Evolutionary conservation across 2,888 invertebrate species (phyloP), one percentile per base, ranked within the genome.

Genomic region (Candidula unifasciata): DNA sequence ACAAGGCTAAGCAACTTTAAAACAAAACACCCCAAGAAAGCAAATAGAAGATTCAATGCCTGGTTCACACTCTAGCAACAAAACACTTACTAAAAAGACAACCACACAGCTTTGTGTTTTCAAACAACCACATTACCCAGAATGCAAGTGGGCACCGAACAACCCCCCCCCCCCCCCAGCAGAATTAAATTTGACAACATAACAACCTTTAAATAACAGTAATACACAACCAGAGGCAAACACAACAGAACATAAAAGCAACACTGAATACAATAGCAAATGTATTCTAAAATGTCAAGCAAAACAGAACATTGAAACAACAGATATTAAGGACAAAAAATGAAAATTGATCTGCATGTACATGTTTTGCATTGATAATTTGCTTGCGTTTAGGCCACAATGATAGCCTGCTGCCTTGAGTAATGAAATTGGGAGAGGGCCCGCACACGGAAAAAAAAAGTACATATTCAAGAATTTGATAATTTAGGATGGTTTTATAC

Each of bases 291-390:
- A 3, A 33, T 35, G 6, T 69, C 16, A 13, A 27, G 44, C 21
- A 35, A 68, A n/a, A 52, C 37, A 52, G 30, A 27, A 30, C 74
- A 82, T 68, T 33, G 6, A 60, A 57, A 76, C 44, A 27, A 33
- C 60, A 57, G 57, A 57, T 18, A 76, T 30, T 18, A 30, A 76
- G 57, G 35, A 74, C 16, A 8, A 60, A 60, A 24, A 27, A 30
- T 21, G 30, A 78, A 44, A 80, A 54, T 27, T 21, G 27, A 52
- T 33, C 30, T 27, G 69, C 69, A 80, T 82, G 74, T 82, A 82
- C 82, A 82, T 37, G 69, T n/a, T 74, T 82, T 82, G 82, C 82
- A 82, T 82, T 82, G 82, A 81, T 82, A 74, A 30, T 68, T 82
- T 82, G 82, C 82, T 82, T 82, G 82, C 82, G 74, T 82, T 35